Percentiles rank a stretch among this genome's conserved stretches.
Conservation (phyloP, 2,888 invertebrate genomes). For the Aspidapion aeneum region DNA sequence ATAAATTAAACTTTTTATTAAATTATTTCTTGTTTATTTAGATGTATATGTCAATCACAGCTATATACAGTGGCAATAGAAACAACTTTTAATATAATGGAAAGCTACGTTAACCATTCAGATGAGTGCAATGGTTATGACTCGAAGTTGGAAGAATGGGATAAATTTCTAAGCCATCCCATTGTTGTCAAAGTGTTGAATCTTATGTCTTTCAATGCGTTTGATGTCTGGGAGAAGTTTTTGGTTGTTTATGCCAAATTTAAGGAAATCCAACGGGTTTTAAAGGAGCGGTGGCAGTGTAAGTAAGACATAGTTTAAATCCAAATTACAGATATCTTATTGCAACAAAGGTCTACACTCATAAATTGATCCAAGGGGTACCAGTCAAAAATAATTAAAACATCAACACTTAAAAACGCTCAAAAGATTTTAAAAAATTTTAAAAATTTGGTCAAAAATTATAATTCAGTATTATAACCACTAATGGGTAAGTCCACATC, state of each 20-base stretch:
- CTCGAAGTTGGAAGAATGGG: slow-evolving; percentile 24
- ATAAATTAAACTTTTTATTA: too few relatives aligned
- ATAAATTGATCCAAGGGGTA: too few relatives aligned
- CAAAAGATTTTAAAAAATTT: too few relatives aligned
- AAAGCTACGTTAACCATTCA: slow-evolving; percentile 21
- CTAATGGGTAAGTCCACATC: too few relatives aligned
- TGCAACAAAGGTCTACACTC: too few relatives aligned
- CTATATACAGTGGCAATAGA: slow-evolving; percentile 33
- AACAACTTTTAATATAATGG: slow-evolving; percentile 28
- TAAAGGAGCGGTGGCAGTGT: slow-evolving; percentile 26
- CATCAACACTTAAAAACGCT: too few relatives aligned
- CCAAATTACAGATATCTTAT: too few relatives aligned
- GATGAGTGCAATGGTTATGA: not conserved
- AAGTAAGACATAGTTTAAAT: too few relatives aligned
- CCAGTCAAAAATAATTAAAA: too few relatives aligned
- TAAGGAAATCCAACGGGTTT: slow-evolving; percentile 33
- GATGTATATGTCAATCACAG: slow-evolving; percentile 37
- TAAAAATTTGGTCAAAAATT: too few relatives aligned
- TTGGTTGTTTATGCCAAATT: slow-evolving; percentile 34
- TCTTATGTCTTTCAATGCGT: slow-evolving; percentile 34
- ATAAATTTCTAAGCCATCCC: slow-evolving; percentile 24
- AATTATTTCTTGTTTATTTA: too few relatives aligned
- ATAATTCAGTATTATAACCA: too few relatives aligned
- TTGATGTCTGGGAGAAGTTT: slow-evolving; percentile 36
- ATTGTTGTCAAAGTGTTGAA: slow-evolving; percentile 27